Percentiles rank a stretch among this genome's conserved stretches.
Evolutionary conservation across 2,113 vertebrate genomes (phyloP).

Genomic region (Glaucidium brasilianum): DNA sequence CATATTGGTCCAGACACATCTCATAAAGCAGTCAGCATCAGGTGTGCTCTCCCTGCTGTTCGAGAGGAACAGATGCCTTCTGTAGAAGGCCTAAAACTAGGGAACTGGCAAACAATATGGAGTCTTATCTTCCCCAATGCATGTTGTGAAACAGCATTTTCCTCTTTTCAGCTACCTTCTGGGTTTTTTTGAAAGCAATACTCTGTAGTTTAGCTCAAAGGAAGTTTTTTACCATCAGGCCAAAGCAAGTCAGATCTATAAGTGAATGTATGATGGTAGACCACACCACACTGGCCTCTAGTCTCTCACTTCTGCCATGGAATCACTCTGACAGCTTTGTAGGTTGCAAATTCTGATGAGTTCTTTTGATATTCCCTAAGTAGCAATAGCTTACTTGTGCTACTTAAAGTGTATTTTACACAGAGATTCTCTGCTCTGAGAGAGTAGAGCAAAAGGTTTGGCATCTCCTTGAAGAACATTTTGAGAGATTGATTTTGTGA

Average conservation of each 20-base stretch:
- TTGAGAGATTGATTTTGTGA: background rate
- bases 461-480: background rate
- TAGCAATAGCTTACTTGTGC: background rate
- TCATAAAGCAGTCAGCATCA: background rate
- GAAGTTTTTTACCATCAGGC: background rate
- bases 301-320: background rate
- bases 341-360: background rate
- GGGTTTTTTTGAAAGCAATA: background rate
- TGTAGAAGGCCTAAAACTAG: background rate
- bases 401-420: background rate
- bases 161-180: background rate
- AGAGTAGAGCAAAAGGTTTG: background rate
- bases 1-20: background rate
- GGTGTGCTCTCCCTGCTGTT: background rate
- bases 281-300: background rate
- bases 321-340: background rate
- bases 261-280: background rate
- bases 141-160: background rate
- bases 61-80: background rate
- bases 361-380: background rate
- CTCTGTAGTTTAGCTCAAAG: background rate
- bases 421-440: background rate
- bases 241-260: background rate
- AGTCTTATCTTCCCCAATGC: background rate
- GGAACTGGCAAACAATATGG: background rate